Base-by-base conservation (phyloP, 2,888 invertebrate genomes). In the Leistus spinibarbis region DNA sequence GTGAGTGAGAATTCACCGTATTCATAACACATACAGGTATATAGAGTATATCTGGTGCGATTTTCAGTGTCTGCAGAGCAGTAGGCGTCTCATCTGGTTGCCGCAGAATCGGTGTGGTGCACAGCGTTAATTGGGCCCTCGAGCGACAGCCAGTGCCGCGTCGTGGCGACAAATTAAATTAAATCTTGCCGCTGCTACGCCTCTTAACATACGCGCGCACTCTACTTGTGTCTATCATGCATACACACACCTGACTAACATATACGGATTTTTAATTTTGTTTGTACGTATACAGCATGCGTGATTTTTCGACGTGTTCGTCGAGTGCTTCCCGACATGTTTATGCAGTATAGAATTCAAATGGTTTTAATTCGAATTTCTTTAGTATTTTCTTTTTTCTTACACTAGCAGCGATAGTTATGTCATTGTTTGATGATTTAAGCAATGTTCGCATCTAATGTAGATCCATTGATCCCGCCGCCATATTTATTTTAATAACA, bases 91-190 rank as follows among this genome's bases (percentile, higher is more conserved):
- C 72, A 78, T 79, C 79, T 79, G 80, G 79, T 80, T 57, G 27
- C 65, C 66, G 72, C 57, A 54, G 78, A 77, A 72, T 77, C 66
- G 72, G 64, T 40, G 40, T 40, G 40, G 40, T 40, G 40, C 24
- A 64, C 64, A 22, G 79, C 79, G 79, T 80, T 81, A 81, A 81
- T 81, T 81, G 81, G 81, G 79, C 80, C 80, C 81, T 81, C 79
- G 78, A 79, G 79, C 79, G 67, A 69, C 73, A 76, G 76, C 71
- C 73, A 76, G 75, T 62, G 72, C 76, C 65, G 64, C 73, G 72
- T 74, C 77, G 79, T 80, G 81, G 81, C 80, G 81, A 80, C 80
- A 81, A 81, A 81, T 81, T 81, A 81, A 81, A 81, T 81, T 81
- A 81, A 81, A 81, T 81, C 80, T 80, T 80, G 79, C 80, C 80